phyloP scores from a whole-genome alignment of 2,113 vertebrate genomes.

The Urocitellus parryii region DNA sequence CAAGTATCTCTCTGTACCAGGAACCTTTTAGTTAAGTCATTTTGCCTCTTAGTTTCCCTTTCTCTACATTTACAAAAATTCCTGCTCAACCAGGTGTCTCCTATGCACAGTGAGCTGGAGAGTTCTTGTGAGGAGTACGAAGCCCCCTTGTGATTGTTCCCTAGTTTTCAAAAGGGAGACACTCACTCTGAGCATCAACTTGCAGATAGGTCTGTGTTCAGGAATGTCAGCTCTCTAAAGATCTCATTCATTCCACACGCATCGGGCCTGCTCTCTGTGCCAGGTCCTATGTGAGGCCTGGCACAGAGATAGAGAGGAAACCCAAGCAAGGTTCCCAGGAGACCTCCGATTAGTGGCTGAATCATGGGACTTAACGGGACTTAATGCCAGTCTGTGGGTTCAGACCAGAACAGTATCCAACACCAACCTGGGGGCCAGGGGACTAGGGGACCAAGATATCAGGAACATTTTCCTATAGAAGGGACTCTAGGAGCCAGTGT shows the following conservation, averaged over 20 bases:
- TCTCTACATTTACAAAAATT: neutral
- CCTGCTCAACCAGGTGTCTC: neutral
- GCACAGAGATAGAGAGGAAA: neutral
- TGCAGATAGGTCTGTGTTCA: neutral
- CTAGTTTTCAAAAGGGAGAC: neutral
- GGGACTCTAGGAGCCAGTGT: fast-evolving
- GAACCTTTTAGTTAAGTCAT: neutral
- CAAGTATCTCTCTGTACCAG: neutral
- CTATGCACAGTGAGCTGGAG: neutral
- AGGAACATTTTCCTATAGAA: neutral
- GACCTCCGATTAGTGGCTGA: neutral
- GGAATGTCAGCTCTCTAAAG: neutral
- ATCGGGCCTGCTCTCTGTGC: neutral
- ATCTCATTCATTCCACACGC: neutral
- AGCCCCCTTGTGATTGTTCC: neutral
- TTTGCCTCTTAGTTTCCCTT: neutral
- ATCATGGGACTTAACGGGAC: neutral
- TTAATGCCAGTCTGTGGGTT: neutral
- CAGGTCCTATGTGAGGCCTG: neutral
- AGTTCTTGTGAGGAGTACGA: neutral
- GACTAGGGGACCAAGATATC: neutral
- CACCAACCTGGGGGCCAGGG: neutral
- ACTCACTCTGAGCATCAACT: neutral
- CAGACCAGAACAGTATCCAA: neutral
- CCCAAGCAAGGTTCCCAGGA: neutral